Percentiles rank a stretch among this genome's conserved stretches.
Conservation (phyloP, 2,888 invertebrate species). For the Agrotis ipsilon region DNA sequence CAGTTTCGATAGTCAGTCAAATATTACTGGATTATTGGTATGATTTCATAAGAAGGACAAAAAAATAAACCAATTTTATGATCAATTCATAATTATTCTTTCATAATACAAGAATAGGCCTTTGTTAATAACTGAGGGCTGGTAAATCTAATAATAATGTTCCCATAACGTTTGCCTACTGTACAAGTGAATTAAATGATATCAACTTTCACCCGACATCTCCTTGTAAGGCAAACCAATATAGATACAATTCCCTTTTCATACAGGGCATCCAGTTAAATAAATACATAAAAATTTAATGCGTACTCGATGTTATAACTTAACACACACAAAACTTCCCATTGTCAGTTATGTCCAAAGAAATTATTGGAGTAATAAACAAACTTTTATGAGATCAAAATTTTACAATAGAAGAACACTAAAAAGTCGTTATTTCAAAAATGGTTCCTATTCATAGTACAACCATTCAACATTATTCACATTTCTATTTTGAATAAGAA, state of each 20-base stretch:
- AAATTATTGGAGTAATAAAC: constrained; percentile 56
- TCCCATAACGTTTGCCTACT: neutral
- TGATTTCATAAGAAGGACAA: too few relatives aligned
- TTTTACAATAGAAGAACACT: constrained; percentile 16
- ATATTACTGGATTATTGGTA: too few relatives aligned
- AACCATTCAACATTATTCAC: constrained; percentile 23
- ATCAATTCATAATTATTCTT: neutral
- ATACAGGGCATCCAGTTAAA: constrained; percentile 7
- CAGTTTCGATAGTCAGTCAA: too few relatives aligned
- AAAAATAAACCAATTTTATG: too few relatives aligned
- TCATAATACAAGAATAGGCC: neutral
- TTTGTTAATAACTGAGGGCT: neutral
- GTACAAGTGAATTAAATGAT: neutral
- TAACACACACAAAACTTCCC: constrained; percentile 15
- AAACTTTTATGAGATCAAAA: constrained; percentile 47
- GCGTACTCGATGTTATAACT: constrained; percentile 6
- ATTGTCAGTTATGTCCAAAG: constrained; percentile 28
- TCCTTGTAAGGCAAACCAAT: neutral
- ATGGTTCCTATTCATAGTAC: constrained; percentile 29
- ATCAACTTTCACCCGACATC: constrained; percentile 3
- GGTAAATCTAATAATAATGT: neutral
- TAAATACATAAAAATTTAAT: constrained; percentile 39
- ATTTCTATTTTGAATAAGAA: constrained; percentile 46
- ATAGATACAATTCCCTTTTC: neutral
- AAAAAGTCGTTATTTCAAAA: constrained; percentile 15